A percentile compares a stretch with the other conserved stretches of the same genome.
These are phyloP conservation scores for Siderastrea radians DNA, from an alignment of 92 coral and sea anemone species.

Conservation along the genomic window DNA sequence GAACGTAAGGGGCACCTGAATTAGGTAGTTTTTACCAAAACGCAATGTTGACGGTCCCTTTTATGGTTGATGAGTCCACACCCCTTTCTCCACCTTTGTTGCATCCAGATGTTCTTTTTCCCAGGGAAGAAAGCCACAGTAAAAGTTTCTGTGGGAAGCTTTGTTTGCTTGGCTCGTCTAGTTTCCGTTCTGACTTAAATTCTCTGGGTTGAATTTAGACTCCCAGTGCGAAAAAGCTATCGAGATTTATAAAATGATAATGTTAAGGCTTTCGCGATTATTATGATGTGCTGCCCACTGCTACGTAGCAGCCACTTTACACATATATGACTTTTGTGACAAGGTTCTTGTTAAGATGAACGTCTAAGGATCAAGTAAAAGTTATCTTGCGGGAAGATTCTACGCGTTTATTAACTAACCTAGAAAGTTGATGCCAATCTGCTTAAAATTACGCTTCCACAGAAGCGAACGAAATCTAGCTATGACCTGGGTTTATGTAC, in stretches of 20 bases:
- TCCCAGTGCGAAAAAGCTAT: neutral
- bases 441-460: no score
- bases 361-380: no score
- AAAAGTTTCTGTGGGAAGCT: slow-evolving; percentile 36
- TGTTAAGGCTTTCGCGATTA: neutral
- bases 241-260: slow-evolving; percentile 15
- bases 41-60: slow-evolving; percentile 38
- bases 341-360: no score
- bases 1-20: slow-evolving; percentile 57
- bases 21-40: slow-evolving; percentile 23
- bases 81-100: slow-evolving; percentile 31
- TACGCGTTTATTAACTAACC: no score
- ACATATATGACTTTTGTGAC: no score
- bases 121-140: slow-evolving; percentile 46
- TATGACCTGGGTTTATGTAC: neutral
- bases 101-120: slow-evolving; percentile 50
- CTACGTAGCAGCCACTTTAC: neutral
- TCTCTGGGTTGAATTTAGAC: neutral
- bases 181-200: slow-evolving; percentile 13
- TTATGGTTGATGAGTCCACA: slow-evolving; percentile 23
- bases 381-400: no score
- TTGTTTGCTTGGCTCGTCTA: slow-evolving; percentile 19
- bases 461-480: neutral
- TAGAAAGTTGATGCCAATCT: no score
- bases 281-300: neutral